These are phyloP conservation scores for Lagorchestes hirsutus DNA, from an alignment of 2,797 vertebrate genomes.

Conservation along the genomic window DNA sequence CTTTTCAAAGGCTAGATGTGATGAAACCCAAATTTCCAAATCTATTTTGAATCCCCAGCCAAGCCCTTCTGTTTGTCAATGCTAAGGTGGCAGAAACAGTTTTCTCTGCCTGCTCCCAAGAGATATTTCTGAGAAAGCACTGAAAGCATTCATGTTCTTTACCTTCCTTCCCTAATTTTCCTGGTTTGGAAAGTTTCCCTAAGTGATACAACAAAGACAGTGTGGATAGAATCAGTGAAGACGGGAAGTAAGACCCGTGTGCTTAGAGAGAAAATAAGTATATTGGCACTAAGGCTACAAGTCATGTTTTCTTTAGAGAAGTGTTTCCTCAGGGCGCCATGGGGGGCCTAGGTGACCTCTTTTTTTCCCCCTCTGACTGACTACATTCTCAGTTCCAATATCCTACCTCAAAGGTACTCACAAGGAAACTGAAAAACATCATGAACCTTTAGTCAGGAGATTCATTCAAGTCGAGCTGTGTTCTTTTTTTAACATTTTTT, in stretches of 20 bases:
- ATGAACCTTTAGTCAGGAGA: neutral
- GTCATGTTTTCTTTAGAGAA: neutral
- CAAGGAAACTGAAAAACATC: neutral
- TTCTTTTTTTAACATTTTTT: neutral
- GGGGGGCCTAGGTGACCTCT: neutral
- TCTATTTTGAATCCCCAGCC: slow-evolving; percentile 73
- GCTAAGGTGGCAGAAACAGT: slow-evolving; percentile 45
- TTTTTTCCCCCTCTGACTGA: neutral
- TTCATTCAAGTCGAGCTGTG: neutral
- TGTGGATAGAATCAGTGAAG: slow-evolving; percentile 20
- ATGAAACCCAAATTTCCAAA: slow-evolving; percentile 78
- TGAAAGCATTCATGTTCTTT: slow-evolving; percentile 60
- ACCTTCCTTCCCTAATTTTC: slow-evolving; percentile 48
- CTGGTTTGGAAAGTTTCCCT: slow-evolving; percentile 54
- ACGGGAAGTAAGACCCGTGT: slow-evolving; percentile 5
- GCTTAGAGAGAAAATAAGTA: slow-evolving; percentile 30
- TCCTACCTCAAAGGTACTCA: neutral
- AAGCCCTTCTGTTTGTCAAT: slow-evolving; percentile 69
- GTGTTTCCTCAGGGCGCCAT: neutral
- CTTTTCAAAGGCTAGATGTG: slow-evolving; percentile 47
- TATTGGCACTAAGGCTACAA: neutral
- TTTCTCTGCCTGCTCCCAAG: slow-evolving; percentile 40
- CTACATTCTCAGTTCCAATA: neutral
- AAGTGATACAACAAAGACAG: slow-evolving; percentile 63
- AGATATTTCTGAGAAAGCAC: slow-evolving; percentile 41